Percentiles rank a stretch among this genome's conserved stretches.
These are phyloP conservation scores for Cyanocitta stelleri DNA, from an alignment of 2,113 vertebrate species.

Conservation along the genomic window DNA sequence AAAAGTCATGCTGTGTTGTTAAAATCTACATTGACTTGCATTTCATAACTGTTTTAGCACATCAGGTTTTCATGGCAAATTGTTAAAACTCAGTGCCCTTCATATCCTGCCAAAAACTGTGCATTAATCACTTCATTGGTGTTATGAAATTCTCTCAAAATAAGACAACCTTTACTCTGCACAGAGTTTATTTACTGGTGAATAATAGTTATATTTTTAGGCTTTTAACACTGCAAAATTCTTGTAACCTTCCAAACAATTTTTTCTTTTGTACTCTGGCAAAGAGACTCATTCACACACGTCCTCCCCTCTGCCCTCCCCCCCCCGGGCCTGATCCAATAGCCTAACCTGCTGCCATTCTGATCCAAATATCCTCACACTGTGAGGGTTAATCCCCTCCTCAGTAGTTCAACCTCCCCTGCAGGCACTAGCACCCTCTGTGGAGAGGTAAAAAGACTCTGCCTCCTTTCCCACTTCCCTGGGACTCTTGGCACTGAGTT, in stretches of 20 bases:
- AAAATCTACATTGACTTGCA: background rate
- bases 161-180: background rate
- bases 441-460: background rate
- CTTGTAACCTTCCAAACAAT: background rate
- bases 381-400: background rate
- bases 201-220: background rate
- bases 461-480: background rate
- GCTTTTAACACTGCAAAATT: background rate
- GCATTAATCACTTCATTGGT: background rate
- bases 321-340: background rate
- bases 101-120: background rate
- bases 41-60: background rate
- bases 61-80: background rate
- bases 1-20: background rate
- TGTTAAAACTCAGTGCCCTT: background rate
- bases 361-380: background rate
- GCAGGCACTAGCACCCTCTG: background rate
- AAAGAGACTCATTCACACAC: background rate
- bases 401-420: background rate
- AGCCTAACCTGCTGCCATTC: background rate
- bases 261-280: background rate
- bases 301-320: too few relatives aligned
- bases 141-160: background rate
- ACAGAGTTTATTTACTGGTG: background rate
- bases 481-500: background rate